Conservation (phyloP, 2,888 invertebrate species). For the Rotaria sp. region DNA sequence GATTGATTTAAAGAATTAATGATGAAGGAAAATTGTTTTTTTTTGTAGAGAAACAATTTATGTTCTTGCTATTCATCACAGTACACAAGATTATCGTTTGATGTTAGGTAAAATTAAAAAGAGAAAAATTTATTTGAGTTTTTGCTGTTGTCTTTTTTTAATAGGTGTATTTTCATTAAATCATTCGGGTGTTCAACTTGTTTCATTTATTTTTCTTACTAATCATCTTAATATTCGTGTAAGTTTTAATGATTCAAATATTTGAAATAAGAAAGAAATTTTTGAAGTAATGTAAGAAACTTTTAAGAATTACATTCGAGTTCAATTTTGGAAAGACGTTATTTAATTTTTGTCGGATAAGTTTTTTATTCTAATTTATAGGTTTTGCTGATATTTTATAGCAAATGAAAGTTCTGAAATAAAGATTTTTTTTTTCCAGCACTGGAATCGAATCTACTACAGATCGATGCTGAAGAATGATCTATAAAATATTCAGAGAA, state of each 20-base stretch:
- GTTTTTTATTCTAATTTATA: no score
- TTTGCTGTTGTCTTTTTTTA: neutral
- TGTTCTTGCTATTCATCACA: constrained; percentile 6
- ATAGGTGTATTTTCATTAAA: constrained; percentile 11
- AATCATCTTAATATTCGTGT: constrained; percentile 9
- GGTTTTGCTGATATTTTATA: no score
- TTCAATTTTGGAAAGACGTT: no score
- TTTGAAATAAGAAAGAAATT: no score
- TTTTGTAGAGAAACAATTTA: constrained; percentile 11
- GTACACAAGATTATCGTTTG: neutral
- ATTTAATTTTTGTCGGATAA: no score
- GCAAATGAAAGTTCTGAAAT: no score
- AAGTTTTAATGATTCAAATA: neutral
- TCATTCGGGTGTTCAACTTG: neutral
- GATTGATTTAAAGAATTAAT: neutral
- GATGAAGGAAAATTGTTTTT: neutral
- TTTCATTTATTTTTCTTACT: neutral
- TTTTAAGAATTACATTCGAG: no score
- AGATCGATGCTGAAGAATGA: no score
- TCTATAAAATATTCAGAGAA: no score
- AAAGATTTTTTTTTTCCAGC: no score
- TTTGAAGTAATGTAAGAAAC: no score
- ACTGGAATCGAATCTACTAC: no score
- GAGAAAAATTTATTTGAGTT: neutral
- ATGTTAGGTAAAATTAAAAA: neutral